Evolutionary conservation across 2,113 vertebrate genomes (phyloP).

Genomic region (Agapornis roseicollis): DNA sequence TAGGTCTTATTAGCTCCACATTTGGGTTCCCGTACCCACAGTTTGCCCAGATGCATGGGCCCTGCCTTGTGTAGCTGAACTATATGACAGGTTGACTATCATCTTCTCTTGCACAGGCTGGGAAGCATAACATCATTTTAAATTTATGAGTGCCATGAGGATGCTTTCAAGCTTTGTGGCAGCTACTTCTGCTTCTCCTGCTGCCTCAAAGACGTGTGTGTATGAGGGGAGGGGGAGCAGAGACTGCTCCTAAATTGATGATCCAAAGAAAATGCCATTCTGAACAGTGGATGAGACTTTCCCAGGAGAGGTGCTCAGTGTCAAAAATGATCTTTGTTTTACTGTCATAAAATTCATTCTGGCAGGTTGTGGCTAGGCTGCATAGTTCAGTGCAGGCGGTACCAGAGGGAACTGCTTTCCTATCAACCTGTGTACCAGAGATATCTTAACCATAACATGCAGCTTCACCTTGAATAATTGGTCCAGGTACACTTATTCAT

Average conservation of each 20-base stretch:
- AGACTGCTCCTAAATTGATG: neutral
- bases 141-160: neutral
- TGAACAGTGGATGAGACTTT: neutral
- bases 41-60: neutral
- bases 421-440: neutral
- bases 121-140: neutral
- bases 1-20: neutral
- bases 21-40: neutral
- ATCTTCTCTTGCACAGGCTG: neutral
- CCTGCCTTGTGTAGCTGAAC: neutral
- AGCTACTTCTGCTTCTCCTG: neutral
- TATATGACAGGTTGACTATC: neutral
- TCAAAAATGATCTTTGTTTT: neutral
- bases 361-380: neutral
- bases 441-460: neutral
- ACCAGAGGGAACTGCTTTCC: neutral
- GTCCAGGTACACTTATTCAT: neutral
- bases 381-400: neutral
- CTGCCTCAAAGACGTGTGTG: neutral
- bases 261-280: neutral
- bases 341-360: neutral
- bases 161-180: neutral
- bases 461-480: neutral
- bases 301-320: neutral
- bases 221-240: neutral